These are phyloP conservation scores for Murina feae DNA, from an alignment of 2,113 vertebrate species.

Conservation along the genomic window DNA sequence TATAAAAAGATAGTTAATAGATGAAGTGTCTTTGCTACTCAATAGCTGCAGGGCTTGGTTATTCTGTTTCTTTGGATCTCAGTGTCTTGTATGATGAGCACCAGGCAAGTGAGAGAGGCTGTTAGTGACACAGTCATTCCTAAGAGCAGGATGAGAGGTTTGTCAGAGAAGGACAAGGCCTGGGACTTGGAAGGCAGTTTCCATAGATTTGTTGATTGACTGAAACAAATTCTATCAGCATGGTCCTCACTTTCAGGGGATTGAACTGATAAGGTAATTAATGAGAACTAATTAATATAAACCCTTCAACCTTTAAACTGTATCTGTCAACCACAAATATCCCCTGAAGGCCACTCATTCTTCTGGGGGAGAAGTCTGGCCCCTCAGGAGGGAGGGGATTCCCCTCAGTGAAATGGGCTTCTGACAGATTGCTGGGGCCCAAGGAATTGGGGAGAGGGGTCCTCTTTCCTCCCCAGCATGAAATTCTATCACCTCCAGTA, in stretches of 20 bases:
- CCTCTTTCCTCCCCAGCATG: neutral
- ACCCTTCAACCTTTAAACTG: slow-evolving; percentile 42
- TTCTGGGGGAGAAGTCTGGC: neutral
- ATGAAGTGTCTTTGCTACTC: neutral
- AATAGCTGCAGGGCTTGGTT: neutral
- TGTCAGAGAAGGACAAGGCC: neutral
- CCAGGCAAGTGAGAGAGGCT: neutral
- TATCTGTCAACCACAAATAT: neutral
- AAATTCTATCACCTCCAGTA: neutral
- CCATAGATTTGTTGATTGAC: slow-evolving; percentile 37
- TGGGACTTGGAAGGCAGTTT: neutral
- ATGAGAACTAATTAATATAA: slow-evolving; percentile 62
- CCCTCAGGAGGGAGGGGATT: neutral
- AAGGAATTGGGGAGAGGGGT: neutral
- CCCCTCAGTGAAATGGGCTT: neutral
- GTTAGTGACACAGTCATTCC: neutral
- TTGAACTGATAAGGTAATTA: slow-evolving; percentile 54
- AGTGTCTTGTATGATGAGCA: neutral
- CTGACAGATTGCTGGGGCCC: neutral
- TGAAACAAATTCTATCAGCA: slow-evolving; percentile 45
- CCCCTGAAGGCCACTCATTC: slow-evolving; percentile 17
- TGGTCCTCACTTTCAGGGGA: neutral
- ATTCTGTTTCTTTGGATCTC: neutral
- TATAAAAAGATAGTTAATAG: neutral
- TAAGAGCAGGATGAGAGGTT: neutral